Conservation (phyloP, 1,140 invertebrate genomes). For the Lutraria rhynchaena region DNA sequence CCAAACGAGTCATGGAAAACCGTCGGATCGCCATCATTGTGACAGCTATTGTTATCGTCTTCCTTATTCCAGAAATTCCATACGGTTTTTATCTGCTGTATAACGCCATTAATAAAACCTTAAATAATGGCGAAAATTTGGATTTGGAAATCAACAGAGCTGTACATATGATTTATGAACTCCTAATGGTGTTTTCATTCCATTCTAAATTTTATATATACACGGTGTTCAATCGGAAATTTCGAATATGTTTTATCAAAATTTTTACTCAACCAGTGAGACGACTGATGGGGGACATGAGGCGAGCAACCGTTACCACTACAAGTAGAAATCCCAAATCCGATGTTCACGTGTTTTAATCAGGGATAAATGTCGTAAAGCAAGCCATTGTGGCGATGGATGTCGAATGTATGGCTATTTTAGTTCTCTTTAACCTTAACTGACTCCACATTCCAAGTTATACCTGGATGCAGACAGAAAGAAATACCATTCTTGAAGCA, state of each 20-base stretch:
- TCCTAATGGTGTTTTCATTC: conserved; percentile 26
- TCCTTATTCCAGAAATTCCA: conserved; percentile 50
- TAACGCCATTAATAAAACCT: conserved; percentile 9
- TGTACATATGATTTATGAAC: conserved; percentile 33
- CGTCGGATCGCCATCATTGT: conserved; percentile 31
- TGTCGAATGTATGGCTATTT: too few species aligned
- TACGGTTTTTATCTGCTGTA: conserved; percentile 42
- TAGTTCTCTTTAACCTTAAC: too few species aligned
- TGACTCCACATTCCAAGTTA: too few species aligned
- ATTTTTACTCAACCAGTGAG: neutral
- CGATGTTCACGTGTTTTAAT: too few species aligned
- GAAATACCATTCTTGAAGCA: too few species aligned
- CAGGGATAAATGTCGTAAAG: too few species aligned
- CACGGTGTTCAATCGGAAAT: conserved; percentile 31
- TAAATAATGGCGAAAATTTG: neutral
- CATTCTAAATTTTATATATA: conserved; percentile 53
- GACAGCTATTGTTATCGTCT: conserved; percentile 21
- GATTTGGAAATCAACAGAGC: conserved; percentile 20
- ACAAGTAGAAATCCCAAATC: neutral
- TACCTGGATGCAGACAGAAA: too few species aligned
- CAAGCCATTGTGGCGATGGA: too few species aligned
- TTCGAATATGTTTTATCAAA: conserved; percentile 5
- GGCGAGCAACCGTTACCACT: neutral
- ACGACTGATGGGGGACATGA: neutral
- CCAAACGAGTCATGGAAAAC: conserved; percentile 10